phyloP scores from a whole-genome alignment of 2,888 invertebrate species.

The Acronicta psi region DNA sequence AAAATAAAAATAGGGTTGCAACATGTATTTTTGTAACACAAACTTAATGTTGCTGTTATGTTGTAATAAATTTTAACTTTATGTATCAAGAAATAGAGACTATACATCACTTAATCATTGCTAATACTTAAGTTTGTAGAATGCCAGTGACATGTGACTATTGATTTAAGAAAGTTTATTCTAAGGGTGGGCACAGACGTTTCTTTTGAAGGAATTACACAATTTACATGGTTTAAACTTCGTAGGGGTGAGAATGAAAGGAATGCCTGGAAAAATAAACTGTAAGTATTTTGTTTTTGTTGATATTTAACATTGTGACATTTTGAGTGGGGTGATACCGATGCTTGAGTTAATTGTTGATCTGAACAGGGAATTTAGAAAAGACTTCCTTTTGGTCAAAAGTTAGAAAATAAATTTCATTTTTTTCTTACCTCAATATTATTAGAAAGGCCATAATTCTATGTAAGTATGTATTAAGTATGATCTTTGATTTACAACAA shows the following conservation, averaged over 20 bases:
- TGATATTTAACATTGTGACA: constrained; percentile 32
- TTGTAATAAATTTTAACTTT: constrained; percentile 28
- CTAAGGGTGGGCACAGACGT: constrained; percentile 72
- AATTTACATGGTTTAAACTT: constrained; percentile 48
- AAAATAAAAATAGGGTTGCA: constrained; percentile 13
- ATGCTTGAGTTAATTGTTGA: constrained; percentile 12
- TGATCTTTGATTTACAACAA: no score
- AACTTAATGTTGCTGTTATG: background rate
- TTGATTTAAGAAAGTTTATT: constrained; percentile 84
- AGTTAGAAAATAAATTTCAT: background rate
- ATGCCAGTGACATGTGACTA: constrained; percentile 74
- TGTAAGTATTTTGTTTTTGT: constrained; percentile 42
- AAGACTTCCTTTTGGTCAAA: no score
- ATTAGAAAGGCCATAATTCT: no score
- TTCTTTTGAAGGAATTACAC: constrained; percentile 62
- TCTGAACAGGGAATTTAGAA: background rate
- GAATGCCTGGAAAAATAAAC: constrained; percentile 55
- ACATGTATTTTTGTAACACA: constrained; percentile 12
- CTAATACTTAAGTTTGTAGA: constrained; percentile 39
- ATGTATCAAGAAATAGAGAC: background rate
- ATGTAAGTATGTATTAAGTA: no score
- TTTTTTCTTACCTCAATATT: no score
- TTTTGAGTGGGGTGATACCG: constrained; percentile 1
- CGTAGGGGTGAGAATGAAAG: constrained; percentile 59
- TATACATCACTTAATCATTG: background rate